Evolutionary conservation across 2,113 vertebrate species (phyloP), one percentile per base, ranked within the genome.

Genomic region (Oenanthe melanoleuca): DNA sequence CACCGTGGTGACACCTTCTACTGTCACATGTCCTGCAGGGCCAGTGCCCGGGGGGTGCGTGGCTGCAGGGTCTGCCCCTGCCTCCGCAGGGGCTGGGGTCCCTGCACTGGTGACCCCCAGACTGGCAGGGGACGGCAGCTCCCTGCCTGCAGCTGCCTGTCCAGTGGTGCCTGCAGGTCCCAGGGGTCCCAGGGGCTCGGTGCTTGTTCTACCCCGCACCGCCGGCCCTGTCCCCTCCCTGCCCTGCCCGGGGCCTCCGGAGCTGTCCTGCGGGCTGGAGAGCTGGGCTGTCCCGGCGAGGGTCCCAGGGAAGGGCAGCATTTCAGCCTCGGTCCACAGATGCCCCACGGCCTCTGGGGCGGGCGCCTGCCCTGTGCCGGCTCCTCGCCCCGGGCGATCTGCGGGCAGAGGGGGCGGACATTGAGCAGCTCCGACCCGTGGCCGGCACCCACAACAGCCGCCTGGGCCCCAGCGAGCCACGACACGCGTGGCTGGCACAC

Each of bases 1-100:
- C 0, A 0, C 1, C 2, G 37, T 5, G 0, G 2, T 12, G 50
- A 49, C 53, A 65, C 55, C n/a, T 60, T 42, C 23, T 0, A 0
- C 34, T 8, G 5, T 15, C 31, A 0, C 52, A 1, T 5, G 70
- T 71, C 52, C 55, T 3, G 2, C 29, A 12, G 45, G n/a, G 33
- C 37, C 64, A 24, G 64, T n/a, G 25, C 38, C 4, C 1, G 37
- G 72, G 34, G 47, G 2, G 1, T 25, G 3, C 0, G 4, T 3
- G 15, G 33, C 0, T 5, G 26, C 11, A 19, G 67, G 81, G 13
- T 16, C 70, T 6, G 69, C 14, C 28, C 8, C 24, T 1, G 1
- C 40, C 25, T 33, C 29, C 22, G 0, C 3, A 3, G 65, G 14
- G 8, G 4, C 38, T 9, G 60, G 4, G 13, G n/a, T 0, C 21